Conservation (phyloP, 2,888 invertebrate genomes). For the Acronicta alni region DNA sequence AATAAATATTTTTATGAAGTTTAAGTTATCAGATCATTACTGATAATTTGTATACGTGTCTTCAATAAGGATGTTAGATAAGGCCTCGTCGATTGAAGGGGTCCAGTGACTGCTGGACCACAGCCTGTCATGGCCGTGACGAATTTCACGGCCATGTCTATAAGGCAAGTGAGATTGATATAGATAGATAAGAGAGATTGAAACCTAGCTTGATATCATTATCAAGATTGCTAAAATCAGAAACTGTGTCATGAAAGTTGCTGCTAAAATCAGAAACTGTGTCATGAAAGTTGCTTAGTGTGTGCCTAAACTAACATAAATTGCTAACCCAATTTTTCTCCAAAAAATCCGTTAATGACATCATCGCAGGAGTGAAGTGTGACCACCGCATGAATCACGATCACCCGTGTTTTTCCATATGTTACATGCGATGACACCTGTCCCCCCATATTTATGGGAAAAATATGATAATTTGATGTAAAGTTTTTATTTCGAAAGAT, state of each 20-base stretch:
- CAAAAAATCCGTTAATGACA: constrained; percentile 42
- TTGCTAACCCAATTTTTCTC: constrained; percentile 40
- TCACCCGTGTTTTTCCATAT: constrained; percentile 53
- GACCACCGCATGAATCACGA: constrained; percentile 39
- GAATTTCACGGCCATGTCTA: too few relatives aligned
- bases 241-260: background rate
- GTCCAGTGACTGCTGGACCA: too few relatives aligned
- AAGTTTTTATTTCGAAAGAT: constrained; percentile 40
- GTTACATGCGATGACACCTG: constrained; percentile 49
- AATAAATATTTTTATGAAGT: too few relatives aligned
- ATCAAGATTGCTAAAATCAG: too few relatives aligned
- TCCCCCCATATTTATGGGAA: constrained; percentile 44
- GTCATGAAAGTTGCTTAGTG: background rate
- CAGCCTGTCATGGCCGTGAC: too few relatives aligned
- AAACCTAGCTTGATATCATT: too few relatives aligned
- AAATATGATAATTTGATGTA: constrained; percentile 48
- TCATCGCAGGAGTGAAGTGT: constrained; percentile 43
- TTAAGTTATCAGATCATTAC: too few relatives aligned
- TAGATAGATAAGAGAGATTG: too few relatives aligned
- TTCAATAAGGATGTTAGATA: too few relatives aligned
- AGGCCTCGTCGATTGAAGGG: too few relatives aligned
- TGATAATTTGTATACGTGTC: too few relatives aligned
- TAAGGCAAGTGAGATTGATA: too few relatives aligned
- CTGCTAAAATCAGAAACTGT: background rate
- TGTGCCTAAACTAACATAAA: background rate